Base-by-base conservation (phyloP, 2,113 vertebrate species). In the Heptranchias perlo region DNA sequence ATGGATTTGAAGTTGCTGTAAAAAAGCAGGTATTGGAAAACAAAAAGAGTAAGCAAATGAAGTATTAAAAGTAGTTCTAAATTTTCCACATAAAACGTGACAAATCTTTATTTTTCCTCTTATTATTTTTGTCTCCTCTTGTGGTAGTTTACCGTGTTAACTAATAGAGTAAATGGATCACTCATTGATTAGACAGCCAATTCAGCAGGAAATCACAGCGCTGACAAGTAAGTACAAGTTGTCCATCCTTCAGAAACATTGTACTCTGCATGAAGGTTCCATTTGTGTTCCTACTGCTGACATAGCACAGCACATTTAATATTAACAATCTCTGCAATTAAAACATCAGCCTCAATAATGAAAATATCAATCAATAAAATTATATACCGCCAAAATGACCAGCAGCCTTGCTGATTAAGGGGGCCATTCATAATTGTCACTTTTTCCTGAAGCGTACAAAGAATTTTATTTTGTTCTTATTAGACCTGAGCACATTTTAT, bases 321-420 rank as follows among this genome's bases (percentile, higher is more conserved):
- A 94, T 58, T 64, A 64, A 58, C 35, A 94, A 44, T 94, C 44
- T 65, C 87, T 94, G 11, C 39, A 67, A 94, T 94, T 94, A 94
- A 94, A 94, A 94, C 49, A 49, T 67, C 25, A 3, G 1, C 4
- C 44, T 47, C 23, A 67, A 31, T 67, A 44, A 94, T 94, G 21
- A 94, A 69, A 67, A 39, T 94, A 94, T 94, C n/a, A 94, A 94
- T 67, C n/a, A 67, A 49, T 44, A 94, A 44, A 64, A 44, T 67
- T 25, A 94, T 14, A 47, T 65, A 44, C 25, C 39, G 7, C 62
- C 47, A 39, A 25, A 67, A 67, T 94, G 39, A 44, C 62, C 87
- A 91, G 31, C 31, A 35, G 87, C 13, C 16, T 67, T 47, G 35
- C 49, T 94, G 18, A 94, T 94, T 39, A 94, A 94, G 35, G 58